Base-by-base conservation (phyloP, 2,888 invertebrate genomes). In the Celastrina argiolus region DNA sequence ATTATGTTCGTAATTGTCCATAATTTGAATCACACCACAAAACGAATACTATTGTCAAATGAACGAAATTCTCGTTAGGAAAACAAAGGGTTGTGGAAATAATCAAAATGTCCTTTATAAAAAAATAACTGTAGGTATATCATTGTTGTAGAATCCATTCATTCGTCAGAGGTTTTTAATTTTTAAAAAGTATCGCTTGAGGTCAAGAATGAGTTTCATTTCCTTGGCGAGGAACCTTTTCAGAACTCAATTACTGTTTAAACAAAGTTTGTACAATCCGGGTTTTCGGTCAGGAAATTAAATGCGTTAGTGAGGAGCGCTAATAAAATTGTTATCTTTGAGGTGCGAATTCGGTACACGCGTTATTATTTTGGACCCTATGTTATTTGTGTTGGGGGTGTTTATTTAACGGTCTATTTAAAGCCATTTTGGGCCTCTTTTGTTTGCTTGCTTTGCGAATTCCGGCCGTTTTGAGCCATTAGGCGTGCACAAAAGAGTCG, bases 401-500 rank as follows among this genome's bases (percentile, higher is more conserved):
- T 69, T 67, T 76, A 75, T 74, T 71, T 71, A 68, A 69, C 70
- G 76, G 76, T 74, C 78, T 78, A 79, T 82, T 84, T 83, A 79
- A 82, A 85, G 80, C 83, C 81, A 85, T 87, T 86, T 81, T 74
- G 81, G 82, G 80, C 83, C 80, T 85, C 42, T 85, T 85, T 82
- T 74, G 74, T 78, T 76, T 76, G 73, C 75, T 75, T 84, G 85
- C 85, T 87, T 84, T 84, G 81, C 82, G 85, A 87, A 88, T 88
- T 87, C 84, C 86, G 83, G 85, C 88, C 86, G 85, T 89, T 89
- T 88, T 87, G 85, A 87, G 87, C 85, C 87, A 88, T 89, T 90
- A 88, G 83, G 82, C 86, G 87, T 85, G 86, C 87, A 88, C 87
- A 89, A 89, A 88, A 88, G 88, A 86, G 82, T 85, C 80, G 82